Evolutionary conservation across 1,140 invertebrate genomes (phyloP), one percentile per base, ranked within the genome.

Genomic region (Eumeta japonica): DNA sequence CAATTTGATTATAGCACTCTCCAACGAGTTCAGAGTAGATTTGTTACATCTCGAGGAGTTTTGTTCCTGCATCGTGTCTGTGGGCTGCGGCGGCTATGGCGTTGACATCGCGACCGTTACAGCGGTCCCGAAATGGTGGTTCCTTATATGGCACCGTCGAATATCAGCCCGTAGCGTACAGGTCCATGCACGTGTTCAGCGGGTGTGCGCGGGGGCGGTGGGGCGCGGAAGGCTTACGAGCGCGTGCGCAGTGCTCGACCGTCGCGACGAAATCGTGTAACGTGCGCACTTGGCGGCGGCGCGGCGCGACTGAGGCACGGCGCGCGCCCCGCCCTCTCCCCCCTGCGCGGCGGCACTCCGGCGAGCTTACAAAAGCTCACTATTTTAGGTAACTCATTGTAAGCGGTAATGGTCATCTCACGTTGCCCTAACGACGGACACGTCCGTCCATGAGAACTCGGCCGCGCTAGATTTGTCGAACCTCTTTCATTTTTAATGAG

Each of bases 321-420:
- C 57, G 58, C 44, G 55, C 58, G 64, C 62, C 62, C 67, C 71
- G 60, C 64, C 67, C 67, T 57, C 57, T 45, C 62, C 53, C 52
- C 29, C 36, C 37, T n/a, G 29, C 27, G 18, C 10, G 13, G 9
- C 54, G 53, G 55, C 49, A 43, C 49, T 48, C 58, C 56, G 58
- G 63, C 65, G 58, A 58, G 64, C 65, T 67, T 52, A 70, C 63
- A 70, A 70, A 68, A 68, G 65, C 62, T 73, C 64, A 68, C 68
- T 73, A 70, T 70, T 73, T 73, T 73, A 73, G 68, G 68, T 61
- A 73, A 72, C 63, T 70, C 68, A 70, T 73, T 73, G 65, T 73
- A 66, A 55, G 45, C 51, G 55, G 67, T 73, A 73, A 73, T 73
- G 68, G 65, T 73, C 68, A 70, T 59, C 68, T 73, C 68, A 70